A percentile compares a stretch with the other conserved stretches of the same genome.
phyloP scores from a whole-genome alignment of 2,797 vertebrate species.

The Pseudochaenichthys georgianus region DNA sequence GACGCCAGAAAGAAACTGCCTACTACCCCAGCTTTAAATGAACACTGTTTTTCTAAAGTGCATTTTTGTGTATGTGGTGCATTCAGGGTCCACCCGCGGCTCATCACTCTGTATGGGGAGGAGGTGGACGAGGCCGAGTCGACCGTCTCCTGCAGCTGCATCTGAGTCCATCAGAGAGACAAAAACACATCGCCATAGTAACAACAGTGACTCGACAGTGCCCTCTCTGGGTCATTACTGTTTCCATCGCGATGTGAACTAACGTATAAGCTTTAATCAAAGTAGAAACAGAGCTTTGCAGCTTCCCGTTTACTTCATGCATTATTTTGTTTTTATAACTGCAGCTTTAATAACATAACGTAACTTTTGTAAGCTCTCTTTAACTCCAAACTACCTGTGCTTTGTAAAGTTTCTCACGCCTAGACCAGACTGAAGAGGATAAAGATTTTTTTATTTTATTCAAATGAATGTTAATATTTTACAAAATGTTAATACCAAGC shows the following conservation, averaged over 20 bases:
- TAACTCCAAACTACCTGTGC: constrained; percentile 13
- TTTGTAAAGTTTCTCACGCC: constrained; percentile 9
- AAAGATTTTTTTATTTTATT: constrained; percentile 11
- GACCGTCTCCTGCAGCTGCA: constrained; percentile 88
- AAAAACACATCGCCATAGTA: not conserved
- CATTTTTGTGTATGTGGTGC: constrained; percentile 1
- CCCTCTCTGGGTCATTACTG: not conserved
- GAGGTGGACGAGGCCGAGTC: constrained; percentile 87
- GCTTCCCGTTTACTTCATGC: not conserved
- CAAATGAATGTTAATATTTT: constrained; percentile 51
- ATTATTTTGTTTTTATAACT: not conserved
- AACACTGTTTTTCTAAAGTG: not conserved
- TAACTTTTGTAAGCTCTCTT: not conserved
- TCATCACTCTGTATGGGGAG: constrained; percentile 91
- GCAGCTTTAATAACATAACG: constrained; percentile 9
- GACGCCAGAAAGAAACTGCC: too few species aligned
- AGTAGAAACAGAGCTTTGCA: not conserved
- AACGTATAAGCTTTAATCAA: not conserved
- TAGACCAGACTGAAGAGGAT: not conserved
- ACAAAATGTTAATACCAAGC: constrained; percentile 8
- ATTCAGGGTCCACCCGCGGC: constrained; percentile 89
- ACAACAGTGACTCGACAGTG: constrained; percentile 13
- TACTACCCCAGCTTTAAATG: too few species aligned
- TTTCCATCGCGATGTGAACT: not conserved
- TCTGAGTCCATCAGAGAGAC: constrained; percentile 75